These are phyloP conservation scores for Drosophila parthenogenetica DNA, from an alignment of 2,888 invertebrate species.

Conservation along the genomic window DNA sequence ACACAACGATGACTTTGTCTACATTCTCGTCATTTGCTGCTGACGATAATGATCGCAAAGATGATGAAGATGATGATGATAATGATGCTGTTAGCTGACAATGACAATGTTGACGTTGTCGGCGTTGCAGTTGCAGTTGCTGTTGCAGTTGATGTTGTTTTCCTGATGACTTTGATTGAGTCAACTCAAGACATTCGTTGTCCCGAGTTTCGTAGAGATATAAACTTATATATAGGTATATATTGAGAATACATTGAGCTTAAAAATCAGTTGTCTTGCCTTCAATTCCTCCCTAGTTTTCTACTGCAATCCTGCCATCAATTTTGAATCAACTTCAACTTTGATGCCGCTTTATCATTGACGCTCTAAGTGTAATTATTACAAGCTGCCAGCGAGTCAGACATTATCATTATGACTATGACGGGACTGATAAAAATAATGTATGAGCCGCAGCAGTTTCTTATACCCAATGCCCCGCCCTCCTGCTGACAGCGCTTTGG, in stretches of 20 bases:
- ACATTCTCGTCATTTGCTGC: not conserved
- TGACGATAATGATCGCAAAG: not conserved
- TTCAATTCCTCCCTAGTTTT: not conserved
- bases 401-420: conserved; percentile 61
- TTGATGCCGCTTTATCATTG: conserved; percentile 44
- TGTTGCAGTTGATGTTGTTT: conserved; percentile 50
- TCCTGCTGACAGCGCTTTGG: conserved; percentile 40
- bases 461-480: not conserved
- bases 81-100: conserved; percentile 51
- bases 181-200: conserved; percentile 51
- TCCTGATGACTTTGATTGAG: conserved; percentile 67
- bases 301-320: not conserved
- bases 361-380: conserved; percentile 55
- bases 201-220: conserved; percentile 4
- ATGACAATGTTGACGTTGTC: conserved; percentile 60
- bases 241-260: conserved; percentile 50
- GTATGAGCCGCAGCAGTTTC: conserved; percentile 29
- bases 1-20: conserved; percentile 38
- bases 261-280: conserved; percentile 33
- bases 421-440: conserved; percentile 73
- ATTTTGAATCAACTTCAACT: conserved; percentile 12
- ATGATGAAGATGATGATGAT: conserved; percentile 2
- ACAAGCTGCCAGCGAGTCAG: conserved; percentile 42
- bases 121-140: conserved; percentile 24
- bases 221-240: not conserved